Evolutionary conservation across 1,140 invertebrate genomes (phyloP), one percentile per base, ranked within the genome.

Genomic region (Delia radicum): DNA sequence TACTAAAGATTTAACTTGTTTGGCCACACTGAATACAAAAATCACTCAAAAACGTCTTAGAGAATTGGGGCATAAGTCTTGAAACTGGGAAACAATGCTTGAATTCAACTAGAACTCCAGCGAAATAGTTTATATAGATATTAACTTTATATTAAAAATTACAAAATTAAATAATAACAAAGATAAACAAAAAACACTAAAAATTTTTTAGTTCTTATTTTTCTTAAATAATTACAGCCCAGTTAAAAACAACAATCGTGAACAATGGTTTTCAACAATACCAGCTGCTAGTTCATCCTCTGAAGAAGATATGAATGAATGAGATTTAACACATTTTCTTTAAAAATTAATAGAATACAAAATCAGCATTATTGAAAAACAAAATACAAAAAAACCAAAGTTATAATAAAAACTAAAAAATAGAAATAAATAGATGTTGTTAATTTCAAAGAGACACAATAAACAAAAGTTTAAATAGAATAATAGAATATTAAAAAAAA

Each of bases 221-320:
- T 55, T 55, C 48, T 21, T 55, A 55, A 55, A 55, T 21, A 21
- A 5, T 31, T 78, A 12, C 75, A 89, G 88, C 74, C 87, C 81
- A 73, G 87, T 86, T 24, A 89, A 90, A 79, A 89, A 79, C 12
- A 85, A 82, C 73, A 82, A 89, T 82, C 88, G 90, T 75, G 90
- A 90, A 78, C 89, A 90, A 79, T 91, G 90, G 91, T 91, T 91
- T 81, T 91, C 89, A 77, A 88, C 89, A 15, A 91, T 91, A 87
- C 90, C 90, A 65, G 90, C 89, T 55, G 90, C 89, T 80, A 89
- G 85, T 63, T 87, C 87, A 63, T 87, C 87, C 62, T 87, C 87
- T 3, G 87, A 87, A 27, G 87, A 87, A 73, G 87, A 87, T 77
- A 75, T 81, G 37, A 82, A 85, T 76, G 85, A 87, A 86, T 86